Conservation (phyloP, 1,140 invertebrate species). For the Teleogryllus occipitalis region DNA sequence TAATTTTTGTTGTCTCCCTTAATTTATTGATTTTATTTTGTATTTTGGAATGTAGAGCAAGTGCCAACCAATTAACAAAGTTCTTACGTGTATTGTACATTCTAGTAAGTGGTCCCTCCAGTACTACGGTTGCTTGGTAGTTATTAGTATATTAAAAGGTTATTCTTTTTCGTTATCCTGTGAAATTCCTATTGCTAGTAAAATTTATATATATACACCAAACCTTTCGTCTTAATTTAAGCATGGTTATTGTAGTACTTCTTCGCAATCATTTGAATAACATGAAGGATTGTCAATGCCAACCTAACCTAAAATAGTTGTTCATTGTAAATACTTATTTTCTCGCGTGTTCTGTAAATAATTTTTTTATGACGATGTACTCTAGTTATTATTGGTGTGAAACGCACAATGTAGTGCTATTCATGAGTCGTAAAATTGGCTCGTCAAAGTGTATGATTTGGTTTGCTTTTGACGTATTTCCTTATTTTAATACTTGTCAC, state of each 20-base stretch:
- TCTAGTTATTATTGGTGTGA: not conserved
- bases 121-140: not conserved
- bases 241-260: not conserved
- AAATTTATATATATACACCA: not conserved
- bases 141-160: not conserved
- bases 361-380: not conserved
- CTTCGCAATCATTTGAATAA: not conserved
- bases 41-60: not conserved
- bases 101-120: not conserved
- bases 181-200: not conserved
- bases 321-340: not conserved
- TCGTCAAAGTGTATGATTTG: no score
- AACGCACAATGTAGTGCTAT: not conserved
- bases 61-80: not conserved
- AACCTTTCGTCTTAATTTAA: not conserved
- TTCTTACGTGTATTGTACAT: not conserved
- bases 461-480: no score
- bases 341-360: not conserved
- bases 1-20: not conserved
- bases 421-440: not conserved
- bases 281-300: not conserved
- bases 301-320: constrained; percentile 1
- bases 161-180: not conserved
- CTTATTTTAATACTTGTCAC: no score
- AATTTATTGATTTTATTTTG: constrained; percentile 4